phyloP scores from a whole-genome alignment of 92 coral and sea anemone genomes.

The Phenganax subtilis region DNA sequence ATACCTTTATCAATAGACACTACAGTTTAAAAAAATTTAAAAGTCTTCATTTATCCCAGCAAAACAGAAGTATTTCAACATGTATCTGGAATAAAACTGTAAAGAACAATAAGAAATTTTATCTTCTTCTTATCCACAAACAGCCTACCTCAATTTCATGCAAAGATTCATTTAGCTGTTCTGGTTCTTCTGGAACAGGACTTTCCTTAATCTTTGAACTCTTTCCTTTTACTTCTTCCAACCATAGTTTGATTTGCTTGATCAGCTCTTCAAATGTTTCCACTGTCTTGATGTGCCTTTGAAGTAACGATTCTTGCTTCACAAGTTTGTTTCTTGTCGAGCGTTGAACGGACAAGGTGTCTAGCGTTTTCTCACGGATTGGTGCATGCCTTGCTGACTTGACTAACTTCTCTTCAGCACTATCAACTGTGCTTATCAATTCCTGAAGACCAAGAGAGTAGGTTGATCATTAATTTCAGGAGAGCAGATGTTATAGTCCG shows the following conservation, averaged over 20 bases:
- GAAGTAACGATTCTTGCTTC: slow-evolving; percentile 34
- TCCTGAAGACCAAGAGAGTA: slow-evolving; percentile 9
- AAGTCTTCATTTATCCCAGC: too few species aligned
- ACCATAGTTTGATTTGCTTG: slow-evolving; percentile 22
- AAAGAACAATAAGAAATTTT: background rate
- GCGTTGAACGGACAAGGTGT: slow-evolving; percentile 38
- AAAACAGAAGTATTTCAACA: too few species aligned
- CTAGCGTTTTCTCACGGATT: slow-evolving; percentile 34
- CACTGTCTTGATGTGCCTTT: slow-evolving; percentile 34
- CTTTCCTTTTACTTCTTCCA: slow-evolving; percentile 6
- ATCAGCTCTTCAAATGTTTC: slow-evolving; percentile 39
- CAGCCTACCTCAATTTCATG: slow-evolving; percentile 29
- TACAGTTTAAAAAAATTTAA: too few species aligned
- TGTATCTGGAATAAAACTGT: too few species aligned
- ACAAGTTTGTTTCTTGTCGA: slow-evolving; percentile 34
- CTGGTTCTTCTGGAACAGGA: slow-evolving; percentile 17
- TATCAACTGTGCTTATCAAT: slow-evolving; percentile 29
- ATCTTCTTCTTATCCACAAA: background rate
- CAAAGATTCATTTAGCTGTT: slow-evolving; percentile 18
- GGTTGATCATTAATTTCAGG: background rate
- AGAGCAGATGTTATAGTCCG: background rate
- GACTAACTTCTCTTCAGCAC: slow-evolving; percentile 37
- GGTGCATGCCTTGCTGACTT: slow-evolving; percentile 41
- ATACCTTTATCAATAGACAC: too few species aligned
- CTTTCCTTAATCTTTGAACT: slow-evolving; percentile 18